These are phyloP conservation scores for Drosophila multiciliata DNA, from an alignment of 2,888 invertebrate species.

Conservation along the genomic window DNA sequence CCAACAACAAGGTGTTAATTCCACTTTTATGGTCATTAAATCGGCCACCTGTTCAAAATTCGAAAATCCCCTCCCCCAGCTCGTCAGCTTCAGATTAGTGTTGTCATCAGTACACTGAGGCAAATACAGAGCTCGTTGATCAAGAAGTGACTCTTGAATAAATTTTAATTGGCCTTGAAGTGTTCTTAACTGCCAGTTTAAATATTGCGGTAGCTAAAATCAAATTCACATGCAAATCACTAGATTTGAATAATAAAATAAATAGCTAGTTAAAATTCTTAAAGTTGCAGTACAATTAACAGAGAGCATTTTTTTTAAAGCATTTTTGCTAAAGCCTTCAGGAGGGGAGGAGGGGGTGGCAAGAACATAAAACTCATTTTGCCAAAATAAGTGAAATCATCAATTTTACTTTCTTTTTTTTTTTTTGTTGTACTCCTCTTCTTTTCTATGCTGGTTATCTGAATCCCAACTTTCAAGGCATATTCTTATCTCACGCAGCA, in stretches of 20 bases:
- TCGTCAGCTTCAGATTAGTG: conserved; percentile 53
- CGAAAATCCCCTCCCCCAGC: conserved; percentile 19
- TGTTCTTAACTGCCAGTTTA: not conserved
- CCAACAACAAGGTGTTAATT: conserved; percentile 79
- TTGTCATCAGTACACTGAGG: conserved; percentile 40
- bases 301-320: not conserved
- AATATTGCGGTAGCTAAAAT: not conserved
- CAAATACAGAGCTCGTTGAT: conserved; percentile 1
- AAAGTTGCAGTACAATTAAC: not conserved
- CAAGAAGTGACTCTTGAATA: conserved; percentile 32
- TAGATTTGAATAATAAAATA: not conserved
- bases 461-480: conserved; percentile 36
- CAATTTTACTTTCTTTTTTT: conserved; percentile 59
- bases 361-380: conserved; percentile 65
- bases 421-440: conserved; percentile 3
- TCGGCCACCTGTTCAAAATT: conserved; percentile 63
- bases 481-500: conserved; percentile 54
- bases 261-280: conserved; percentile 33
- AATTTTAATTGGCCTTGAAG: conserved; percentile 47
- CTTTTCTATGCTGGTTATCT: conserved; percentile 28
- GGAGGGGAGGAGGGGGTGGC: not conserved
- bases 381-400: conserved; percentile 77
- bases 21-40: conserved; percentile 74
- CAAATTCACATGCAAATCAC: not conserved
- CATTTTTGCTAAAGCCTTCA: conserved; percentile 13